phyloP scores from a whole-genome alignment of 2,113 vertebrate species.

The Chamaetylas fuelleborni region DNA sequence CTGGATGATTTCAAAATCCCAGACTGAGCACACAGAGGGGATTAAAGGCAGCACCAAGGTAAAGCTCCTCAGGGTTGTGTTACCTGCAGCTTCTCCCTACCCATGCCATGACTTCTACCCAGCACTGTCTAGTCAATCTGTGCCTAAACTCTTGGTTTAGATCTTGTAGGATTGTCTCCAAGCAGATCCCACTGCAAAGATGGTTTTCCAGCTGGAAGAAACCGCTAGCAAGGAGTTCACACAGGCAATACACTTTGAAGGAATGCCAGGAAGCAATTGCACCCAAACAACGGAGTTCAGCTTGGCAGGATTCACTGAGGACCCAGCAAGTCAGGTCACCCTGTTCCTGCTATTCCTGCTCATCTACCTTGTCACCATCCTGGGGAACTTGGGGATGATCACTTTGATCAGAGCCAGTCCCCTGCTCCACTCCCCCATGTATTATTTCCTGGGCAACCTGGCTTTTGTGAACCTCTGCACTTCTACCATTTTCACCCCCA shows the following conservation, averaged over 20 bases:
- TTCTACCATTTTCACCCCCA: background rate
- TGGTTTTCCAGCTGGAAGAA: background rate
- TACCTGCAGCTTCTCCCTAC: background rate
- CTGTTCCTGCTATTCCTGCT: background rate
- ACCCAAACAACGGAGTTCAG: background rate
- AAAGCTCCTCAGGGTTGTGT: background rate
- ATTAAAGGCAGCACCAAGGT: background rate
- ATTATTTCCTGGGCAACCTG: constrained; percentile 8
- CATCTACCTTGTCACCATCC: background rate
- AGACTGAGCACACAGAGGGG: background rate
- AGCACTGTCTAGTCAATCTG: background rate
- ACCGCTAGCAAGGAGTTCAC: background rate
- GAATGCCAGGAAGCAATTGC: background rate
- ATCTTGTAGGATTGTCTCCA: background rate
- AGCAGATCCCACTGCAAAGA: background rate
- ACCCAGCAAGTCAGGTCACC: rapidly evolving
- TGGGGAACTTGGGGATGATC: background rate
- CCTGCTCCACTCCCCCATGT: background rate
- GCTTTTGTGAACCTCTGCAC: background rate
- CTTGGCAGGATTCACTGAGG: background rate
- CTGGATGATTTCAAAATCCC: background rate
- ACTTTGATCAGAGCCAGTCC: background rate
- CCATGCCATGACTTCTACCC: rapidly evolving
- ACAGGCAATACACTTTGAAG: rapidly evolving
- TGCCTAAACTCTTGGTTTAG: background rate